Evolutionary conservation across 2,113 vertebrate species (phyloP).

Genomic region (Ptilonorhynchus violaceus): DNA sequence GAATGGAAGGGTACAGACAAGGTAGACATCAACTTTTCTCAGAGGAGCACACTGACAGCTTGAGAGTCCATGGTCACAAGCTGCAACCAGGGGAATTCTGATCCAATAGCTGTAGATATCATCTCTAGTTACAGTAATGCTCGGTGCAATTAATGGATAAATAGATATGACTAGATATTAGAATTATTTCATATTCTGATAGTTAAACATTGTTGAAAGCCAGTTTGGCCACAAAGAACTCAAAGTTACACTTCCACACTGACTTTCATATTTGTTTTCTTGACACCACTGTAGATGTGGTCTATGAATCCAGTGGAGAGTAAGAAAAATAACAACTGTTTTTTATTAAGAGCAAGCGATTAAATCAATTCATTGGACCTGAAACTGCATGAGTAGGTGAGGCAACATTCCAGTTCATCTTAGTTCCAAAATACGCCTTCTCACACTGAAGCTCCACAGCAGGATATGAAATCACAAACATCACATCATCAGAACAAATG

Average conservation of each 20-base stretch:
- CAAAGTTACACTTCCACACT: background rate
- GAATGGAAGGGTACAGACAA: background rate
- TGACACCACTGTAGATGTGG: slow-evolving; percentile 14
- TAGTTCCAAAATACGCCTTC: slow-evolving; percentile 60
- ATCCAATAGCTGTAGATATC: background rate
- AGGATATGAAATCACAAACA: slow-evolving; percentile 70
- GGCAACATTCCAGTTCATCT: slow-evolving; percentile 62
- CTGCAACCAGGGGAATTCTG: background rate
- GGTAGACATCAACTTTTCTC: background rate
- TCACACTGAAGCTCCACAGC: slow-evolving; percentile 53
- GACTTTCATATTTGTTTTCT: background rate
- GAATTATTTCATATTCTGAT: background rate
- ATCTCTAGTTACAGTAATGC: background rate
- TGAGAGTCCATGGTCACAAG: background rate
- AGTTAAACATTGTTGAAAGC: background rate
- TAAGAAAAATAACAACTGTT: slow-evolving; percentile 62
- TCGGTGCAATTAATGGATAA: background rate
- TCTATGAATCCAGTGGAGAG: slow-evolving; percentile 14
- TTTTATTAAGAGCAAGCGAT: slow-evolving; percentile 62
- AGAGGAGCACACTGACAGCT: background rate
- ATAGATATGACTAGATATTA: background rate
- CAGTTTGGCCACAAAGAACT: background rate
- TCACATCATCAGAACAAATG: slow-evolving; percentile 66
- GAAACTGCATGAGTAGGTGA: slow-evolving; percentile 63
- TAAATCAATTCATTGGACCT: slow-evolving; percentile 65